Conservation (phyloP, 2,888 invertebrate species). For the Corythucha ciliata region DNA sequence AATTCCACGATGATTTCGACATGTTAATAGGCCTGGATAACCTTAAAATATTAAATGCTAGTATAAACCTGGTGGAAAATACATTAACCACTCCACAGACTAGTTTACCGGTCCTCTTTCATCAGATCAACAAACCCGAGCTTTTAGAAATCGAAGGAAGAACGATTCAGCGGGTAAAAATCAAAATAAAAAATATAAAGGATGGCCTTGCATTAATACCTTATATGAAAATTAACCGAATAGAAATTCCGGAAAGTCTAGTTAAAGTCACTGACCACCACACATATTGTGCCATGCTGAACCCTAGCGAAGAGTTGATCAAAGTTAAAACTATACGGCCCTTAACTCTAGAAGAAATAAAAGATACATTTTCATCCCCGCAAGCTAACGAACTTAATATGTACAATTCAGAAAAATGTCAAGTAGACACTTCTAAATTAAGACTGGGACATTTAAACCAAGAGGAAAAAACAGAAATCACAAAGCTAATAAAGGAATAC, state of each 20-base stretch:
- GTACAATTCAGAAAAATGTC: not conserved
- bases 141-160: not conserved
- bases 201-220: slow-evolving; percentile 9
- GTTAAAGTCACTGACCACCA: slow-evolving; percentile 7
- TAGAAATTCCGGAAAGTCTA: slow-evolving; percentile 15
- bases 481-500: not conserved
- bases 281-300: not conserved
- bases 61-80: not conserved
- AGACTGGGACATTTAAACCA: not conserved
- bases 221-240: slow-evolving; percentile 3
- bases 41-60: slow-evolving; percentile 6
- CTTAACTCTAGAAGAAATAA: not conserved
- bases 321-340: slow-evolving; percentile 2
- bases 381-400: not conserved
- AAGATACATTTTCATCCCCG: too few relatives aligned
- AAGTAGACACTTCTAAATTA: not conserved
- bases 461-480: not conserved
- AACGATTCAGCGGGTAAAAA: not conserved
- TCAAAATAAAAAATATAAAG: slow-evolving; percentile 3
- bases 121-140: not conserved
- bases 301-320: not conserved
- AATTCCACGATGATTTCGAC: slow-evolving; percentile 13
- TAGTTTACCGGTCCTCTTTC: not conserved
- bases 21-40: slow-evolving; percentile 11
- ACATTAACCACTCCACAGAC: not conserved